Conservation (phyloP, 1,140 invertebrate species). For the Cheumatopsyche charites region DNA sequence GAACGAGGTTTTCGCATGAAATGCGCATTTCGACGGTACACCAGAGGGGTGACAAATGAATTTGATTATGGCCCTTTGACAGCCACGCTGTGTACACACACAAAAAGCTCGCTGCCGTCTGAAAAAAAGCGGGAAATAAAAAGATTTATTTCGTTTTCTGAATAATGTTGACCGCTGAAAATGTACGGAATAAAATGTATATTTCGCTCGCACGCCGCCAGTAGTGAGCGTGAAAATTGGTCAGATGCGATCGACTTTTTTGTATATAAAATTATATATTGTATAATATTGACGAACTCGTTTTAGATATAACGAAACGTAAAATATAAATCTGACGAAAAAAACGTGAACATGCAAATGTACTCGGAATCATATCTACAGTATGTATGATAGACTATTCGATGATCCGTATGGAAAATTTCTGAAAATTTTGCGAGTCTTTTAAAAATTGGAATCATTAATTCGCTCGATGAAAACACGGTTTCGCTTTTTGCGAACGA, state of each 20-base stretch:
- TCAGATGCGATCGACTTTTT: too few relatives aligned
- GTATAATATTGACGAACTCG: too few relatives aligned
- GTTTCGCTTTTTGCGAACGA: conserved; percentile 29
- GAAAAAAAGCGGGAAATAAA: neutral
- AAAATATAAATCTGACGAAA: too few relatives aligned
- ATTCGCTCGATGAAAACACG: conserved; percentile 30
- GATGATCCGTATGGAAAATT: too few relatives aligned
- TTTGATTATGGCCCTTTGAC: conserved; percentile 25
- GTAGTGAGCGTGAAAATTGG: too few relatives aligned
- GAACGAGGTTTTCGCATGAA: conserved; percentile 23
- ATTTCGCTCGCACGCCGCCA: too few relatives aligned
- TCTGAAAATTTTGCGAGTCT: conserved; percentile 23
- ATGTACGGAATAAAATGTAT: too few relatives aligned
- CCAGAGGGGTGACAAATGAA: conserved; percentile 3
- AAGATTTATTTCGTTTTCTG: conserved; percentile 1
- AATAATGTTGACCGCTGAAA: neutral
- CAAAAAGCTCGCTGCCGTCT: neutral
- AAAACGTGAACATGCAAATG: too few relatives aligned
- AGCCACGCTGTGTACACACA: conserved; percentile 1
- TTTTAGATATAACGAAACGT: too few relatives aligned
- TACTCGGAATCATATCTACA: too few relatives aligned
- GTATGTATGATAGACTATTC: too few relatives aligned
- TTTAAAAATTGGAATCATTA: conserved; percentile 39
- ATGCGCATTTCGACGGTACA: conserved; percentile 11
- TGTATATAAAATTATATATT: too few relatives aligned